phyloP scores from a whole-genome alignment of 2,797 vertebrate species.

The Lagodon rhomboides region DNA sequence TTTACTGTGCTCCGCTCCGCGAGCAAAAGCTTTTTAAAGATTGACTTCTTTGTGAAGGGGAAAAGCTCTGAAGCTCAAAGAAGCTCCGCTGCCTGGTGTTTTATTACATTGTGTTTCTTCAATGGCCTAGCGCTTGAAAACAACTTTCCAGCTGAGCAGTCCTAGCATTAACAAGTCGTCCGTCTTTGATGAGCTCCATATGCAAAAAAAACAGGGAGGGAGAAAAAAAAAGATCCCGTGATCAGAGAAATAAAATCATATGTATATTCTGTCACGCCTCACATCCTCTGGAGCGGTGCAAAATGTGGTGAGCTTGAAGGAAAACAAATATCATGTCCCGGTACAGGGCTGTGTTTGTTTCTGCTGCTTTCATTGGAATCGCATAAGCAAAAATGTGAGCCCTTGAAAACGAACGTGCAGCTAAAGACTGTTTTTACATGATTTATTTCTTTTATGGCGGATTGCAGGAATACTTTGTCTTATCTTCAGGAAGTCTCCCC shows the following conservation, averaged over 20 bases:
- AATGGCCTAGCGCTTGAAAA: conserved; percentile 71
- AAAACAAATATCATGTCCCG: conserved; percentile 85
- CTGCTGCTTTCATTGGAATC: conserved; percentile 78
- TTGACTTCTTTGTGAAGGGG: conserved; percentile 71
- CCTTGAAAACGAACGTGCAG: conserved; percentile 61
- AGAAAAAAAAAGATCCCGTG: conserved; percentile 47
- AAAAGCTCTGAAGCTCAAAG: conserved; percentile 69
- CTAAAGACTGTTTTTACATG: conserved; percentile 58
- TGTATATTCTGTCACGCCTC: conserved; percentile 81
- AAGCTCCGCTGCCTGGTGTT: conserved; percentile 72
- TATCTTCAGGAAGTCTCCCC: conserved; percentile 79
- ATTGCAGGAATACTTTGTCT: conserved; percentile 76
- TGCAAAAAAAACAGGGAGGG: conserved; percentile 73
- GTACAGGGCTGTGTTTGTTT: conserved; percentile 82
- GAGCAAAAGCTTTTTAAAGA: conserved; percentile 79
- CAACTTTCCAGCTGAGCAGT: conserved; percentile 85
- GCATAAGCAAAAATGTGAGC: conserved; percentile 66
- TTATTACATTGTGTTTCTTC: conserved; percentile 79
- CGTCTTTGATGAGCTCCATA: conserved; percentile 85
- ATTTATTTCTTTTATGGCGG: conserved; percentile 78
- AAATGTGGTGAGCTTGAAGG: conserved; percentile 74
- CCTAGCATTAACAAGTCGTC: conserved; percentile 84
- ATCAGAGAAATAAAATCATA: conserved; percentile 84
- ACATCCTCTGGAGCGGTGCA: conserved; percentile 68
- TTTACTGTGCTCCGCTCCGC: conserved; percentile 69